Percentiles rank a stretch among this genome's conserved stretches.
These are phyloP conservation scores for Temnothorax unifasciatus DNA, from an alignment of 2,888 invertebrate species.

Conservation along the genomic window DNA sequence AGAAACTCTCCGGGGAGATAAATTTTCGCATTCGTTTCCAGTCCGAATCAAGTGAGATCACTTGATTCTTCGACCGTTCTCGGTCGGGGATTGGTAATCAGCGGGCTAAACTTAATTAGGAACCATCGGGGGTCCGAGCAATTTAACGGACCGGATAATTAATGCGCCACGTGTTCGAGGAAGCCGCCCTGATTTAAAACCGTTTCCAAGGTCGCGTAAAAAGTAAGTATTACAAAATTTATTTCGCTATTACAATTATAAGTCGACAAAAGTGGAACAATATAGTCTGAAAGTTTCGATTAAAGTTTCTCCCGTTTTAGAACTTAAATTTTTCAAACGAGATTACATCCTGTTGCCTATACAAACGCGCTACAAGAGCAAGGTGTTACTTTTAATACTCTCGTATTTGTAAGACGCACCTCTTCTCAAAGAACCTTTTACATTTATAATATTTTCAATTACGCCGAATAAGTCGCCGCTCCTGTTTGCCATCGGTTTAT, in stretches of 20 bases:
- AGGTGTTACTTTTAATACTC: not conserved
- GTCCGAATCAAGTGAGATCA: slow-evolving; percentile 14
- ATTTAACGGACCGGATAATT: slow-evolving; percentile 45
- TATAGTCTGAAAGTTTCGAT: not conserved
- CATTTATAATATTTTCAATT: slow-evolving; percentile 37
- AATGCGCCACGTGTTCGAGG: slow-evolving; percentile 17
- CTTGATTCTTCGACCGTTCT: not conserved
- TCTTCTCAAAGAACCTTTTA: not conserved
- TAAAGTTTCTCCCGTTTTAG: not conserved
- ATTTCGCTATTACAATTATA: not conserved
- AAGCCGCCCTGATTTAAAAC: not conserved
- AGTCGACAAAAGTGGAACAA: not conserved
- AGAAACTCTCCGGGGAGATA: not conserved
- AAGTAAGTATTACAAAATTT: not conserved
- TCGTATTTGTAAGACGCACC: not conserved
- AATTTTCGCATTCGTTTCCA: not conserved
- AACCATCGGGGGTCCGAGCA: slow-evolving; percentile 12
- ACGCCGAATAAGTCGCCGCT: not conserved
- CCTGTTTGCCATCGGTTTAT: not conserved
- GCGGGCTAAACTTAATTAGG: slow-evolving; percentile 41
- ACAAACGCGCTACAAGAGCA: not conserved
- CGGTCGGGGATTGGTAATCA: not conserved
- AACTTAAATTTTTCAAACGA: not conserved
- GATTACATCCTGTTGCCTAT: not conserved
- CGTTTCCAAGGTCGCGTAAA: not conserved